Conservation (phyloP, 2,888 invertebrate species). For the Glomeris marginata region DNA sequence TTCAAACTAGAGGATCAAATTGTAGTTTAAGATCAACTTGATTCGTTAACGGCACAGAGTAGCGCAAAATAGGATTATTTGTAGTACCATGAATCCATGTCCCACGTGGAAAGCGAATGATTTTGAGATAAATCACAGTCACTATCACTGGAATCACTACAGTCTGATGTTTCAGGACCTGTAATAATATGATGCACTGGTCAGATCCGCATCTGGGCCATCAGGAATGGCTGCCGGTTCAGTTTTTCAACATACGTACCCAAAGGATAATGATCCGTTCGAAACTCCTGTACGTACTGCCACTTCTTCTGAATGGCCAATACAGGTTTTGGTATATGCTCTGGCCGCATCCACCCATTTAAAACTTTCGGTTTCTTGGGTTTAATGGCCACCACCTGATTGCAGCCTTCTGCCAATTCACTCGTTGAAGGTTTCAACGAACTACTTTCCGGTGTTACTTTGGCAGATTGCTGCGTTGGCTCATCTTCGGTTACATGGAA, state of each 20-base stretch:
- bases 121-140: constrained; percentile 16
- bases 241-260: constrained; percentile 22
- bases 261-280: constrained; percentile 27
- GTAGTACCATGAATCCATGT: constrained; percentile 14
- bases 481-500: too few species aligned
- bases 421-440: too few species aligned
- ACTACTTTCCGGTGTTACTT: too few species aligned
- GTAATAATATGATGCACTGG: too few species aligned
- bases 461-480: too few species aligned
- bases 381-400: too few species aligned
- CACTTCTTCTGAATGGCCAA: constrained; percentile 16
- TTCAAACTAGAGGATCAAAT: neutral
- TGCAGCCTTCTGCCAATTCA: too few species aligned
- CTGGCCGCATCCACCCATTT: constrained; percentile 4
- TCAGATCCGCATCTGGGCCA: too few species aligned
- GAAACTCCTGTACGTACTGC: constrained; percentile 14
- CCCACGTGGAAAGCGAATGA: constrained; percentile 17
- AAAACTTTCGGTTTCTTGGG: too few species aligned
- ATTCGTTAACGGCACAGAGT: constrained; percentile 10
- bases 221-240: too few species aligned
- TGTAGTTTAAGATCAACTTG: neutral
- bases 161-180: constrained; percentile 20
- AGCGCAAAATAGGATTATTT: too few species aligned
- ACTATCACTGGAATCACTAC: constrained; percentile 23
- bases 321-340: constrained; percentile 14